Evolutionary conservation across 1,140 invertebrate genomes (phyloP).

Genomic region (Eurytemora carolleeae): DNA sequence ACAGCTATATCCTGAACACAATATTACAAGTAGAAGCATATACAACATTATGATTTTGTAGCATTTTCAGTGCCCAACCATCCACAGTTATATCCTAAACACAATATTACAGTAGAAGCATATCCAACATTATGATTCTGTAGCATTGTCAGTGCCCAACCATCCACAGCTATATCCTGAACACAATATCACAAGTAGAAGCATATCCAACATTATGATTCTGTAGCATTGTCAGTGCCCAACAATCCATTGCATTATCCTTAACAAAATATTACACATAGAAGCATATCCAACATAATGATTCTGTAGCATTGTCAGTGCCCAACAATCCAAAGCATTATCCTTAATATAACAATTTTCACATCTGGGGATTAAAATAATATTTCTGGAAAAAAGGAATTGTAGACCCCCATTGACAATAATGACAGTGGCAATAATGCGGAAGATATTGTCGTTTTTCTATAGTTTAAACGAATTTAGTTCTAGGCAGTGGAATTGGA

Average conservation of each 20-base stretch:
- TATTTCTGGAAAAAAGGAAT: no score
- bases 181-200: conserved; percentile 97
- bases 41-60: conserved; percentile 73
- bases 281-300: conserved; percentile 93
- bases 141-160: conserved; percentile 97
- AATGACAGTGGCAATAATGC: no score
- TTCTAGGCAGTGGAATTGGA: no score
- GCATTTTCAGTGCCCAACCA: conserved; percentile 97
- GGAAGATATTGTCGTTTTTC: no score
- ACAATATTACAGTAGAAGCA: conserved; percentile 97
- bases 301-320: conserved; percentile 80
- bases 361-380: no score
- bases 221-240: conserved; percentile 92
- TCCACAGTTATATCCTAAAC: conserved; percentile 91
- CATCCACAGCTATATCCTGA: conserved; percentile 98
- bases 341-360: conserved; percentile 96
- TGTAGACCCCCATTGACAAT: no score
- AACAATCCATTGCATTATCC: conserved; percentile 98
- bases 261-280: conserved; percentile 95
- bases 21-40: conserved; percentile 97
- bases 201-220: conserved; percentile 88
- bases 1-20: conserved; percentile 87
- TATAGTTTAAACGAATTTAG: no score
- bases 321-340: conserved; percentile 99
- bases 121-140: conserved; percentile 79